Evolutionary conservation across 2,797 vertebrate genomes (phyloP).

Genomic region (Acanthis flammea): DNA sequence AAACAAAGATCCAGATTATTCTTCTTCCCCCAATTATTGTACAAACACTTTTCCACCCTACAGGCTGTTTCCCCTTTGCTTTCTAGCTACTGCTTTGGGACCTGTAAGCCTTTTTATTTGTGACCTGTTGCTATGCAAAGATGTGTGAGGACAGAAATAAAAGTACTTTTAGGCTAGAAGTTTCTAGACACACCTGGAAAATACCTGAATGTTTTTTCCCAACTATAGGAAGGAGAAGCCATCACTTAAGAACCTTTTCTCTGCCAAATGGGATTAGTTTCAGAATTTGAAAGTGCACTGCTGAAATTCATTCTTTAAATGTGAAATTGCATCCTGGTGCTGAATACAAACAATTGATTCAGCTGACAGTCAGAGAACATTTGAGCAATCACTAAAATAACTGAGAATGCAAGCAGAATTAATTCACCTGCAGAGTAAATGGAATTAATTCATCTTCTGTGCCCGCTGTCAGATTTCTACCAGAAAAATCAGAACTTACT

Average conservation of each 20-base stretch:
- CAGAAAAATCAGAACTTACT: neutral
- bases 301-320: slow-evolving; percentile 39
- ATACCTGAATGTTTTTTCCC: slow-evolving; percentile 50
- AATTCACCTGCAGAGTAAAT: neutral
- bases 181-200: slow-evolving; percentile 50
- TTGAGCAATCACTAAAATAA: neutral
- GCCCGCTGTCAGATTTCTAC: neutral
- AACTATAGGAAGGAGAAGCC: slow-evolving; percentile 24
- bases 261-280: slow-evolving; percentile 31
- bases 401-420: neutral
- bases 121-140: slow-evolving; percentile 34
- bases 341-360: slow-evolving; percentile 6
- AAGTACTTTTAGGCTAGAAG: slow-evolving; percentile 1
- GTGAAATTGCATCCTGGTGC: neutral
- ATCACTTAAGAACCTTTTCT: neutral
- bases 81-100: slow-evolving; percentile 18
- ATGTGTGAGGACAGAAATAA: slow-evolving; percentile 18
- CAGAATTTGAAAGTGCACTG: slow-evolving; percentile 16
- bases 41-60: neutral
- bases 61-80: neutral
- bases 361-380: neutral
- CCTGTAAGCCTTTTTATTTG: neutral
- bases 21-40: neutral
- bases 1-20: neutral
- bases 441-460: neutral